Percentiles rank a stretch among this genome's conserved stretches.
These are phyloP conservation scores for Pelagia noctiluca DNA, from an alignment of 30 jellyfish, hydroid and myxozoan genomes.

Conservation along the genomic window DNA sequence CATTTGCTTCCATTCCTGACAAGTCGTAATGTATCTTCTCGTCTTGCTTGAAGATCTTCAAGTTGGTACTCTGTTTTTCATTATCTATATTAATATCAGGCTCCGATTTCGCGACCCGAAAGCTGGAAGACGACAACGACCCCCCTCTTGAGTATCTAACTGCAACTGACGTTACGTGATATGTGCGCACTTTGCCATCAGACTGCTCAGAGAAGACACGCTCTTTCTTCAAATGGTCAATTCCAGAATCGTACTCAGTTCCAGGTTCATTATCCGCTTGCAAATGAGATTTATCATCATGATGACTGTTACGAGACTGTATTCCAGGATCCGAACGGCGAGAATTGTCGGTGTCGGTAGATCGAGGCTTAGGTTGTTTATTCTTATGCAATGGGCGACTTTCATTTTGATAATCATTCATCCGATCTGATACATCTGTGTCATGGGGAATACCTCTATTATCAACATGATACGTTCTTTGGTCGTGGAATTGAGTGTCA, in stretches of 20 bases:
- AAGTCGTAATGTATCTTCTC: no score
- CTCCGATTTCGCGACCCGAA: background rate
- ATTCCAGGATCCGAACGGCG: background rate
- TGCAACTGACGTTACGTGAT: constrained; percentile 70
- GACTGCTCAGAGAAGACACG: constrained; percentile 12
- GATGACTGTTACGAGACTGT: background rate
- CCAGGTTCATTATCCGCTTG: background rate
- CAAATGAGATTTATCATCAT: background rate
- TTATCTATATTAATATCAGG: background rate
- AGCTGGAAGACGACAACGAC: background rate
- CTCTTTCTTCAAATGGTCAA: background rate
- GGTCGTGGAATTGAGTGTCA: no score
- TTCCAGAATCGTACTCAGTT: background rate
- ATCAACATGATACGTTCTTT: no score
- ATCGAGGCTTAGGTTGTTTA: background rate
- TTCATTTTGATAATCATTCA: no score
- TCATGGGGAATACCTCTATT: no score
- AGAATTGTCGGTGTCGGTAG: background rate
- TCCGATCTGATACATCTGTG: no score
- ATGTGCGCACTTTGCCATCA: constrained; percentile 39
- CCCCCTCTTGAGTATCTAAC: constrained; percentile 56
- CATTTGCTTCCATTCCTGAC: no score
- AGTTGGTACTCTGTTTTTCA: background rate
- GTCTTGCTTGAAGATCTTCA: no score
- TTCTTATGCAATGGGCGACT: no score